These are phyloP conservation scores for Drosophila orena DNA, from an alignment of 1,140 invertebrate genomes.

Conservation along the genomic window DNA sequence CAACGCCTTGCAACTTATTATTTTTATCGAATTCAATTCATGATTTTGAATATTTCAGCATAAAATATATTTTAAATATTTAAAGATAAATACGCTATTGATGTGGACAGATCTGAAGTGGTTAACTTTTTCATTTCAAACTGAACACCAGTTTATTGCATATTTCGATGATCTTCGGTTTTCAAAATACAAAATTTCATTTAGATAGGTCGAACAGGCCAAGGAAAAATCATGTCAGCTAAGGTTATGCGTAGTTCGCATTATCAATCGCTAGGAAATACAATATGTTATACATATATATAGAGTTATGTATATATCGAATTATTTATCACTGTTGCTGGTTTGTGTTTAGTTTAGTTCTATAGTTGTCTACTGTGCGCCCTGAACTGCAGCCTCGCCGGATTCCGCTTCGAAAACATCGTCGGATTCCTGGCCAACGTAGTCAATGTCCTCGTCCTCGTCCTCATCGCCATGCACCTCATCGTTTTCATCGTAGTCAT, in stretches of 20 bases:
- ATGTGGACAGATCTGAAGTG: slow-evolving; percentile 44
- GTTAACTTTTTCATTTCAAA: slow-evolving; percentile 44
- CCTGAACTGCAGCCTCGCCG: slow-evolving; percentile 46
- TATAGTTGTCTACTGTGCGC: slow-evolving; percentile 16
- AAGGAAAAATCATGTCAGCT: slow-evolving; percentile 35
- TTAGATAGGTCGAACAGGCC: slow-evolving; percentile 19
- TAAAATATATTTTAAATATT: slow-evolving; percentile 8
- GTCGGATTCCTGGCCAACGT: slow-evolving; percentile 63
- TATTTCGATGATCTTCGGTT: slow-evolving; percentile 37
- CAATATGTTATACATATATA: slow-evolving; percentile 65
- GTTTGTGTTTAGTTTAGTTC: slow-evolving; percentile 25
- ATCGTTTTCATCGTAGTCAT: slow-evolving; percentile 63
- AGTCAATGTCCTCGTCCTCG: slow-evolving; percentile 26
- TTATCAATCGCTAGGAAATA: slow-evolving; percentile 63
- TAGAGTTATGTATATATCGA: slow-evolving; percentile 63
- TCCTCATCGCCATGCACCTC: slow-evolving; percentile 29
- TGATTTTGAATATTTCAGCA: neutral
- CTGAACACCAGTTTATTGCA: slow-evolving; percentile 60
- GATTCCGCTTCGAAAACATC: slow-evolving; percentile 68
- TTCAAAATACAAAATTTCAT: slow-evolving; percentile 40
- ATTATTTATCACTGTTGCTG: slow-evolving; percentile 79
- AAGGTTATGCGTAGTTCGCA: slow-evolving; percentile 50
- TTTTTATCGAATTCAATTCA: neutral
- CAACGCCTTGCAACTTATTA: neutral
- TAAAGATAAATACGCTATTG: slow-evolving; percentile 28